Evolutionary conservation across 2,888 invertebrate species (phyloP), one percentile per base, ranked within the genome.

Genomic region (Agapostemon virescens): DNA sequence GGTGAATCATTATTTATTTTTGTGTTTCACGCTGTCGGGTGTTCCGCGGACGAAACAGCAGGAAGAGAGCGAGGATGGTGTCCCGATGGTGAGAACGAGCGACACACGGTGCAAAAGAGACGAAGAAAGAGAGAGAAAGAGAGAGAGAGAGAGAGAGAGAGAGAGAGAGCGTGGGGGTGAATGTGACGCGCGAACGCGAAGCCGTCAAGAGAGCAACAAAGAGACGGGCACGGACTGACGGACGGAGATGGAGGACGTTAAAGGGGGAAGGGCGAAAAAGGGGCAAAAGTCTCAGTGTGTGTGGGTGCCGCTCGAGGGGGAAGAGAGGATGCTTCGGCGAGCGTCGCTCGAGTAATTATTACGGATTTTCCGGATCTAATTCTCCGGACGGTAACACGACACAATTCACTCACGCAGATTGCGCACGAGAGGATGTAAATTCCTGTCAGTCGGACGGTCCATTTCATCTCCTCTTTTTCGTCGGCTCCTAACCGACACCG

Each of bases 401-500:
- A 92, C 91, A 91, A 92, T 92, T 91, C 92, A 92, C 91, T 92
- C 91, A 92, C 92, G 92, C 91, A 92, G 91, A 92, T 91, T 92
- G 91, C 91, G 90, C 91, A 88, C 89, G 90, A 89, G 89, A 91
- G 91, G 89, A 91, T 91, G 91, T 91, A 91, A 92, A 92, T 92
- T 92, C 90, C 91, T 91, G 91, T 90, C 91, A 90, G 90, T 91
- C 89, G 89, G 90, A 90, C 88, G 90, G 90, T 91, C 90, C 90
- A 90, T 92, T 91, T 91, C 91, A 89, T 85, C 86, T 85, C 87
- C 86, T 88, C 86, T 89, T 86, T 89, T 89, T 88, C 88, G 88
- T 83, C 89, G 78, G 84, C 86, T 88, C 85, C 89, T 89, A 89
- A 89, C 88, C 88, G 86, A 84, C 87, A 85, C 84, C 86, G 87